Percentiles rank a stretch among this genome's conserved stretches.
Conservation (phyloP, 23 tunicate genomes). For the Ascidia mentula region DNA sequence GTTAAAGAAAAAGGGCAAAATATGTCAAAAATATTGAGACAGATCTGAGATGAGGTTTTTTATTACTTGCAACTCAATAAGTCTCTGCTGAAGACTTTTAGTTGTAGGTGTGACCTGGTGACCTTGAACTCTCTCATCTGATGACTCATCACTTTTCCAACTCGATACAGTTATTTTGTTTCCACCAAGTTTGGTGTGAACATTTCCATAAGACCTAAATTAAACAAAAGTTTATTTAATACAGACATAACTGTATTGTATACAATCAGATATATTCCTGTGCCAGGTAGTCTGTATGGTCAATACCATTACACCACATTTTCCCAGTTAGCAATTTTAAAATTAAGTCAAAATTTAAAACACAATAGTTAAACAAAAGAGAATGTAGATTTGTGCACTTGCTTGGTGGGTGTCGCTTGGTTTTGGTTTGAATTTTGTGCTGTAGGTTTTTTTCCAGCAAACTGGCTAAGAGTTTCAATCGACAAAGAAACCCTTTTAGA, state of each 20-base stretch:
- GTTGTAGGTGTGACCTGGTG: slow-evolving; percentile 43
- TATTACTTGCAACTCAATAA: slow-evolving; percentile 75
- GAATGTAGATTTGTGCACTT: too few relatives aligned
- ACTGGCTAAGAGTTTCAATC: slow-evolving; percentile 53
- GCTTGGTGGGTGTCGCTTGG: slow-evolving; percentile 17
- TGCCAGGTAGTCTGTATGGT: too few relatives aligned
- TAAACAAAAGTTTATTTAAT: too few relatives aligned
- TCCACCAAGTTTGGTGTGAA: slow-evolving; percentile 15
- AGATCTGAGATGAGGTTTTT: too few relatives aligned
- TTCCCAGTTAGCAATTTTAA: too few relatives aligned
- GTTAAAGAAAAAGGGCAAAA: too few relatives aligned
- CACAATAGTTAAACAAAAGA: too few relatives aligned
- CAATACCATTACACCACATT: too few relatives aligned
- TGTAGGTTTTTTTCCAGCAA: slow-evolving; percentile 22
- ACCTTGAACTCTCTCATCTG: slow-evolving; percentile 8
- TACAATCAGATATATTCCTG: too few relatives aligned
- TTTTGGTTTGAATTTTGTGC: not conserved
- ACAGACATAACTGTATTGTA: too few relatives aligned
- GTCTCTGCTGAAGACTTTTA: slow-evolving; percentile 62
- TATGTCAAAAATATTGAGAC: too few relatives aligned
- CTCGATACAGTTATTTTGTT: slow-evolving; percentile 19
- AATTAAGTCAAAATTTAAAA: too few relatives aligned
- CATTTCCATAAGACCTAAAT: not conserved
- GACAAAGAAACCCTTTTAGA: slow-evolving; percentile 59
- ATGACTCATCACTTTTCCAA: slow-evolving; percentile 3